These are phyloP conservation scores for Sesamia inferens DNA, from an alignment of 2,888 invertebrate genomes.

Conservation along the genomic window DNA sequence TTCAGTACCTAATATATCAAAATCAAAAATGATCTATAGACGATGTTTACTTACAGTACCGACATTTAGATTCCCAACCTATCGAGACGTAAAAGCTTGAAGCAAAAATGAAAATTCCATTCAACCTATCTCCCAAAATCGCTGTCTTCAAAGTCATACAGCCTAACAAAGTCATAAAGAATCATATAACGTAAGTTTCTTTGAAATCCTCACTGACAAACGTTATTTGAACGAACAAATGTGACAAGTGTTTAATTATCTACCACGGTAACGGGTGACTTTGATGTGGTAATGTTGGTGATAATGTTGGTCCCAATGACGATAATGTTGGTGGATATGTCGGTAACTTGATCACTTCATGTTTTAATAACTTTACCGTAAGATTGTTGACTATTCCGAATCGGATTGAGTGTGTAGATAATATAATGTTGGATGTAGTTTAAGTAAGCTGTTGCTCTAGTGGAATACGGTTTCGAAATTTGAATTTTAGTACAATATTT, in stretches of 20 bases:
- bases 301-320: conserved; percentile 25
- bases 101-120: not conserved
- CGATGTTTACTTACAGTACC: not conserved
- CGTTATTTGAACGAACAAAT: conserved; percentile 71
- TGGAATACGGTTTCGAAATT: not conserved
- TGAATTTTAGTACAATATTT: too few relatives aligned
- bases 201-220: conserved; percentile 68
- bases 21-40: not conserved
- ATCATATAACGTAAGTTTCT: conserved; percentile 74
- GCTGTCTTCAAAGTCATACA: conserved; percentile 62
- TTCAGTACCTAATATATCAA: not conserved
- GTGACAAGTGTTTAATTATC: conserved; percentile 68
- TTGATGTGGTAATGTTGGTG: conserved; percentile 63
- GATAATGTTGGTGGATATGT: conserved; percentile 35
- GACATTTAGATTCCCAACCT: not conserved
- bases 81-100: not conserved
- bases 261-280: conserved; percentile 53
- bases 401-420: conserved; percentile 23
- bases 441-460: not conserved
- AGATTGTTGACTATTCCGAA: conserved; percentile 38
- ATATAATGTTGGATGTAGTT: conserved; percentile 3
- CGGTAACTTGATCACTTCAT: conserved; percentile 55
- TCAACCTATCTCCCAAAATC: conserved; percentile 10
- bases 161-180: conserved; percentile 60
- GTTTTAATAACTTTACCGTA: conserved; percentile 43